A percentile compares a stretch with the other conserved stretches of the same genome.
phyloP scores from a whole-genome alignment of 2,113 vertebrate species.

The Catagonus wagneri region DNA sequence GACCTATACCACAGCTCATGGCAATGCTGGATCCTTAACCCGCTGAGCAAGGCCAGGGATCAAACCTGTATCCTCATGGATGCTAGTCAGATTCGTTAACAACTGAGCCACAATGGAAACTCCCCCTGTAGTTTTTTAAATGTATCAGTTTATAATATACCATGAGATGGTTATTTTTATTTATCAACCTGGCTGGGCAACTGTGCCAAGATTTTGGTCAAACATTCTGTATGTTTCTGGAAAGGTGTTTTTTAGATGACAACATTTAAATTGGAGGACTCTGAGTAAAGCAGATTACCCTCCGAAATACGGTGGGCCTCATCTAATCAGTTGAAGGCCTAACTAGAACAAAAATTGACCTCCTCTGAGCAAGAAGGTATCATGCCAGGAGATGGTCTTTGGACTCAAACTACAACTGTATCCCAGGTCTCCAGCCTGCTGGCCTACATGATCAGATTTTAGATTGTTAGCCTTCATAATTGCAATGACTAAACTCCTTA shows the following conservation, averaged over 20 bases:
- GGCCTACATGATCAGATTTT: background rate
- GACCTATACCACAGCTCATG: too few relatives aligned
- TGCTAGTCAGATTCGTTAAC: too few relatives aligned
- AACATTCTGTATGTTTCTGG: constrained; percentile 10
- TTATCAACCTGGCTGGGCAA: background rate
- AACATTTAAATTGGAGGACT: background rate
- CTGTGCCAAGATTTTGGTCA: background rate
- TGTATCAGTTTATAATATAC: background rate
- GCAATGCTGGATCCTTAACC: too few relatives aligned
- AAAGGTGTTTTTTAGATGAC: background rate
- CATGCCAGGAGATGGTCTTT: background rate
- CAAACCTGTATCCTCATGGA: too few relatives aligned
- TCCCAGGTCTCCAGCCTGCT: background rate
- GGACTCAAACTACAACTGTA: background rate
- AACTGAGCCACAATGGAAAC: too few relatives aligned
- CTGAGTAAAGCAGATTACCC: background rate
- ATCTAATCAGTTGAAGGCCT: background rate
- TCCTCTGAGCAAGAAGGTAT: background rate
- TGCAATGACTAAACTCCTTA: background rate
- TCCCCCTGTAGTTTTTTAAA: background rate
- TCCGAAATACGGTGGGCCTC: background rate
- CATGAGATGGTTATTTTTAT: background rate
- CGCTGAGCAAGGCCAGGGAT: too few relatives aligned
- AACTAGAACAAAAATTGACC: background rate
- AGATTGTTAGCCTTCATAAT: background rate